Percentiles rank a stretch among this genome's conserved stretches.
Evolutionary conservation across 2,888 invertebrate genomes (phyloP).

Genomic region (Polymixis flavicincta): DNA sequence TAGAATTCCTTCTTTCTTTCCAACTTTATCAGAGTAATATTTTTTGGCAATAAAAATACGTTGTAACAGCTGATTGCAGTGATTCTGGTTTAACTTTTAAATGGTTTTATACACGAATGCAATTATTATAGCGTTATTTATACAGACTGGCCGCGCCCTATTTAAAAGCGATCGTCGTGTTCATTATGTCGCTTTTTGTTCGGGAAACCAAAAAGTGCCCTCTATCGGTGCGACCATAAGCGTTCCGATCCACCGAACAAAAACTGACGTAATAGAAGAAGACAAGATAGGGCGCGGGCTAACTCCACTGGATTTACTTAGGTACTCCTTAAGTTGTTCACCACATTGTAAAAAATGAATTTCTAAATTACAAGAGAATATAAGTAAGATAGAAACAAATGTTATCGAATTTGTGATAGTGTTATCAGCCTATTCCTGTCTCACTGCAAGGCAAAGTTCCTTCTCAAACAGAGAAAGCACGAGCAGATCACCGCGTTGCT

Average conservation of each 20-base stretch:
- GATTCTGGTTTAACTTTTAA: conserved; percentile 5
- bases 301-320: too few species aligned
- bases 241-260: background rate
- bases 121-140: background rate
- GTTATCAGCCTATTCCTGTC: background rate
- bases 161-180: background rate
- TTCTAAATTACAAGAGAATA: too few species aligned
- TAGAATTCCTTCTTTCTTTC: conserved; percentile 5
- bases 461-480: background rate
- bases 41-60: background rate
- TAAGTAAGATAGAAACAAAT: background rate
- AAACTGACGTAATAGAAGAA: background rate
- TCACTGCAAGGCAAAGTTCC: too few species aligned
- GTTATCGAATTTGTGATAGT: conserved; percentile 8
- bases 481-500: background rate
- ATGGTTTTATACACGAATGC: background rate
- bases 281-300: too few species aligned
- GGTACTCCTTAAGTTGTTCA: too few species aligned
- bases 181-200: background rate
- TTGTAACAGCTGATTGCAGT: background rate
- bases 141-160: background rate
- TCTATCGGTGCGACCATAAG: background rate
- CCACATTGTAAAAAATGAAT: too few species aligned
- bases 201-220: background rate
- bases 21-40: background rate